phyloP scores from a whole-genome alignment of 2,797 vertebrate genomes.

The Cossypha caffra region DNA sequence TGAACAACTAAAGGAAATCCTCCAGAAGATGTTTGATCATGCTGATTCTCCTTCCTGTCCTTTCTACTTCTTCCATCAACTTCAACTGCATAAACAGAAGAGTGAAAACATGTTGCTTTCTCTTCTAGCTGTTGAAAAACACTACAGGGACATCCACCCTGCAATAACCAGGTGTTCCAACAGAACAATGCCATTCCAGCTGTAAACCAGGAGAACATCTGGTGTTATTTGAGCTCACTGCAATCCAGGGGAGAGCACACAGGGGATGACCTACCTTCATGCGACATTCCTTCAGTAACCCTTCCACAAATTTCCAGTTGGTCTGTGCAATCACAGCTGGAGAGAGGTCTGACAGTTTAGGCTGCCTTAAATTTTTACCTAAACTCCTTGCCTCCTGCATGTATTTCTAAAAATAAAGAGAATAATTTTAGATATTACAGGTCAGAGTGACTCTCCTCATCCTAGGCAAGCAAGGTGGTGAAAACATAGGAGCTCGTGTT shows the following conservation, averaged over 20 bases:
- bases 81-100: neutral
- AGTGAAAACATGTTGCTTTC: rapidly evolving
- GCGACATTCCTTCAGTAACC: slow-evolving; percentile 93
- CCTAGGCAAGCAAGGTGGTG: slow-evolving; percentile 25
- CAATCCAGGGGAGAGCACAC: neutral
- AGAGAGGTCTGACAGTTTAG: slow-evolving; percentile 91
- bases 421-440: slow-evolving; percentile 33
- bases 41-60: neutral
- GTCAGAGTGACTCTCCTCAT: neutral
- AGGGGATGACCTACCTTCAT: slow-evolving; percentile 84
- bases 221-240: neutral
- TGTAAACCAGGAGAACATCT: neutral
- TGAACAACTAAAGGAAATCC: neutral
- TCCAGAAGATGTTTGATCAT: neutral
- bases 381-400: slow-evolving; percentile 88
- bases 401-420: slow-evolving; percentile 80
- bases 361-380: slow-evolving; percentile 88
- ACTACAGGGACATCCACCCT: neutral
- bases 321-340: slow-evolving; percentile 91
- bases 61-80: neutral
- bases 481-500: neutral
- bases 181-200: neutral
- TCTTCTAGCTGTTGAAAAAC: neutral
- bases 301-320: slow-evolving; percentile 94
- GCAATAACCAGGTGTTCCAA: neutral